A percentile compares a stretch with the other conserved stretches of the same genome.
These are phyloP conservation scores for Hemicordylus capensis DNA, from an alignment of 2,113 vertebrate genomes.

Conservation along the genomic window DNA sequence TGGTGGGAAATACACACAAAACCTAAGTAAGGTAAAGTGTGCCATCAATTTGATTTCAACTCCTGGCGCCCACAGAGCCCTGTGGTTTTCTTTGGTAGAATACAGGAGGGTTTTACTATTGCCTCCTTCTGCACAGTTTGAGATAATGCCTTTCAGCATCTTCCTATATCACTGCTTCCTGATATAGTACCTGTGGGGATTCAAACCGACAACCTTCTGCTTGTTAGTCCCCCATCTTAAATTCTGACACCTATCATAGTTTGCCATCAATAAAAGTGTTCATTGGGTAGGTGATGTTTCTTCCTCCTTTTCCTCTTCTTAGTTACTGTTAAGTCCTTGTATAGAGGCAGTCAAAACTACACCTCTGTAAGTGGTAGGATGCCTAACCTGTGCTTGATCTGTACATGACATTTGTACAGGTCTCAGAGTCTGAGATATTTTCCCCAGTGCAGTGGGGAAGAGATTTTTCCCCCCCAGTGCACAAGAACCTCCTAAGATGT, in stretches of 20 bases:
- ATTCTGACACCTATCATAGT: not conserved
- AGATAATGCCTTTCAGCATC: no score
- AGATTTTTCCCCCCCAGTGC: not conserved
- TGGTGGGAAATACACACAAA: not conserved
- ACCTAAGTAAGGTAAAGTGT: no score
- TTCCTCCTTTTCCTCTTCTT: not conserved
- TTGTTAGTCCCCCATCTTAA: not conserved
- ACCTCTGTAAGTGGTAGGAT: not conserved
- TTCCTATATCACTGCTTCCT: no score
- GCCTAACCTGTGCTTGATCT: not conserved
- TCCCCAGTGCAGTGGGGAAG: not conserved
- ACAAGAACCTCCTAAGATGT: not conserved
- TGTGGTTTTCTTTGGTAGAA: no score
- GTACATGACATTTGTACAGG: not conserved
- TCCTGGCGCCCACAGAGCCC: no score
- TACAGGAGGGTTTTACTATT: no score
- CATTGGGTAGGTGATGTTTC: not conserved
- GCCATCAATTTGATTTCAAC: no score
- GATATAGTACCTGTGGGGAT: no score
- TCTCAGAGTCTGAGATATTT: not conserved
- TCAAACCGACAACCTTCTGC: no score
- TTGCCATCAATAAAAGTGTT: not conserved
- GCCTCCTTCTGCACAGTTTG: no score
- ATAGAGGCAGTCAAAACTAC: not conserved
- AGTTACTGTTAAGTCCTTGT: not conserved